Evolutionary conservation across 2,888 invertebrate genomes (phyloP).

Genomic region (Cosmia trapezina): DNA sequence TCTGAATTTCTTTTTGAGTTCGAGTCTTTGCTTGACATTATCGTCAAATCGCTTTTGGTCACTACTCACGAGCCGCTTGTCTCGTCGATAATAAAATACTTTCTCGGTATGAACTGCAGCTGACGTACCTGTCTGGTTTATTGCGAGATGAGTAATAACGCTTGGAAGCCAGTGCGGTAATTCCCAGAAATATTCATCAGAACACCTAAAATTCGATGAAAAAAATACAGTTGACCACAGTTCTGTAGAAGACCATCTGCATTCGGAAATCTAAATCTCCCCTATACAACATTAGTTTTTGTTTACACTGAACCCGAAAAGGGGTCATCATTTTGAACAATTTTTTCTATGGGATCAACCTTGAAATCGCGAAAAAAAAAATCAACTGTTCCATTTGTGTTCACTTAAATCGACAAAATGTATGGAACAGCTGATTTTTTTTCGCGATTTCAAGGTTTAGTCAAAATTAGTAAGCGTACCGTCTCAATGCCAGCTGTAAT

Average conservation of each 20-base stretch:
- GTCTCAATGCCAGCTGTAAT: conserved; percentile 97
- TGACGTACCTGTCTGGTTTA: background rate
- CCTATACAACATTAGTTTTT: too few species aligned
- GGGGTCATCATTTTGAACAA: too few species aligned
- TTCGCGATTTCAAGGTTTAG: too few species aligned
- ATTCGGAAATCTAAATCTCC: background rate
- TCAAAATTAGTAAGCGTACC: conserved; percentile 87
- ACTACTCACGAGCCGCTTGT: background rate
- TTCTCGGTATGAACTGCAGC: background rate
- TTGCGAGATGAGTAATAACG: background rate
- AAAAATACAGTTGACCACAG: too few species aligned
- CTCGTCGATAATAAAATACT: background rate
- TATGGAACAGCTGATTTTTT: too few species aligned
- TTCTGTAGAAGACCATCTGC: background rate
- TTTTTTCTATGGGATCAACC: too few species aligned
- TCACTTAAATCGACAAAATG: too few species aligned
- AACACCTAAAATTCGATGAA: background rate
- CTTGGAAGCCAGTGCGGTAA: background rate
- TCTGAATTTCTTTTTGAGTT: too few species aligned
- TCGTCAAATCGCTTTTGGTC: background rate
- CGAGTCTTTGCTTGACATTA: background rate
- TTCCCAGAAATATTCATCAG: conserved; percentile 5
- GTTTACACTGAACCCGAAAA: too few species aligned
- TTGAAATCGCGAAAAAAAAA: too few species aligned
- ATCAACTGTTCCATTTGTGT: too few species aligned